A percentile compares a stretch with the other conserved stretches of the same genome.
These are phyloP conservation scores for Monomorium pharaonis DNA, from an alignment of 1,140 invertebrate species.

Conservation along the genomic window DNA sequence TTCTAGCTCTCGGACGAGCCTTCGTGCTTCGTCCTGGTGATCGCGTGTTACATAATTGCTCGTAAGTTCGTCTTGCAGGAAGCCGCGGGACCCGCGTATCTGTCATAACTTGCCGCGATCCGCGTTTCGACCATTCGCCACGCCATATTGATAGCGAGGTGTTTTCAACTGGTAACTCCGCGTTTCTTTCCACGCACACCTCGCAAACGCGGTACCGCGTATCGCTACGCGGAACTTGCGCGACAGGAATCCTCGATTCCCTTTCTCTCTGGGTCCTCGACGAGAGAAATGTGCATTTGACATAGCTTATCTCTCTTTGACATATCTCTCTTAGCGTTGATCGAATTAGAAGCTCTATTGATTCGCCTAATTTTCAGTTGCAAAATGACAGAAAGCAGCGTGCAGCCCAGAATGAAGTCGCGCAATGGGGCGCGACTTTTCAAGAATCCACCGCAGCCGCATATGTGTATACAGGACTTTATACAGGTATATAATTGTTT, in stretches of 20 bases:
- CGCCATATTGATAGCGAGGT: conserved; percentile 64
- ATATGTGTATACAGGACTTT: conserved; percentile 90
- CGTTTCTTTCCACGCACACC: background rate
- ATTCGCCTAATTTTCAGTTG: conserved; percentile 62
- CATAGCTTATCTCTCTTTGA: no score
- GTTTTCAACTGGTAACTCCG: conserved; percentile 38
- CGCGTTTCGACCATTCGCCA: conserved; percentile 36
- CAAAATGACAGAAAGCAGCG: conserved; percentile 79
- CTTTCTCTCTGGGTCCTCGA: no score
- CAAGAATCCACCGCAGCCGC: conserved; percentile 90
- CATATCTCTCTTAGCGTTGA: no score
- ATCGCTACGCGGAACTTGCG: background rate
- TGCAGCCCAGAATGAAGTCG: conserved; percentile 75
- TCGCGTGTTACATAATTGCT: conserved; percentile 22
- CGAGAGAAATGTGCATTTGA: no score
- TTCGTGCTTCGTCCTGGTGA: conserved; percentile 22
- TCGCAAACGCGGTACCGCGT: background rate
- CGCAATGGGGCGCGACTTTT: conserved; percentile 85
- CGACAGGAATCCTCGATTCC: background rate
- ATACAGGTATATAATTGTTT: conserved; percentile 83
- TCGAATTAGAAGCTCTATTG: background rate
- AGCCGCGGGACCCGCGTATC: background rate
- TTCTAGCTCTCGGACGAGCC: no score
- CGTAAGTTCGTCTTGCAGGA: background rate
- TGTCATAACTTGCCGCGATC: conserved; percentile 20